Evolutionary conservation across 2,797 vertebrate species (phyloP), one percentile per base, ranked within the genome.

Genomic region (Alauda arvensis): DNA sequence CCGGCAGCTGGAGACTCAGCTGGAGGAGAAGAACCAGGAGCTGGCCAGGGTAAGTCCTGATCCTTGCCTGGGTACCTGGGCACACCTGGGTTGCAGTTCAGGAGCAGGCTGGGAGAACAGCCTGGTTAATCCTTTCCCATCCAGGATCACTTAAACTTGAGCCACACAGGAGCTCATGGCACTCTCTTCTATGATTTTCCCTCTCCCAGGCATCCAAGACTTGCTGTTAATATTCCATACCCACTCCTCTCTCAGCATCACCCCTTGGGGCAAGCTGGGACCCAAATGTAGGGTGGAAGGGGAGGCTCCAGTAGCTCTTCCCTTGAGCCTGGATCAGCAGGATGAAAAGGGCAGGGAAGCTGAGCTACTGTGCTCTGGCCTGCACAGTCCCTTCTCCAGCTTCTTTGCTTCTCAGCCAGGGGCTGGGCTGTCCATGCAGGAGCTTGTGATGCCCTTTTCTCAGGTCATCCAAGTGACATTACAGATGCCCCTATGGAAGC

Each of bases 11-110:
- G 99, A 99, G 95, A 98, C 97, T 57, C 99, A 99, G 96, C 97
- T 99, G 94, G 98, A 99, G 81, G 98, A 99, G 96, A 99, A 99
- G 97, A 99, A 99, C 97, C 99, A 99, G 97, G 99, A 99, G 95
- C 96, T 99, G 79, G 97, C 97, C 80, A 97, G 98, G 97, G 99
- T 99, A 93, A 97, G 96, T 67, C 28, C 49, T 79, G 39, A 29
- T 37, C 37, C 15, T 62, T 46, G 43, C 56, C 39, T 6, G 28
- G 72, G 80, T 61, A 79, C 29, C 49, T 65, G 33, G 34, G 40
- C 62, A 51, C 15, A 31, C 23, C 5, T n/a, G 70, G 13, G 21
- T 60, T 19, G 9, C 48, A 52, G 70, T 26, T 42, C 25, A 14
- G 48, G 46, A 77, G n/a, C 28, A 68, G 42, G 17, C 2, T 75